Evolutionary conservation across 2,888 invertebrate species (phyloP), one percentile per base, ranked within the genome.

Genomic region (Pristionchus exspectatus): DNA sequence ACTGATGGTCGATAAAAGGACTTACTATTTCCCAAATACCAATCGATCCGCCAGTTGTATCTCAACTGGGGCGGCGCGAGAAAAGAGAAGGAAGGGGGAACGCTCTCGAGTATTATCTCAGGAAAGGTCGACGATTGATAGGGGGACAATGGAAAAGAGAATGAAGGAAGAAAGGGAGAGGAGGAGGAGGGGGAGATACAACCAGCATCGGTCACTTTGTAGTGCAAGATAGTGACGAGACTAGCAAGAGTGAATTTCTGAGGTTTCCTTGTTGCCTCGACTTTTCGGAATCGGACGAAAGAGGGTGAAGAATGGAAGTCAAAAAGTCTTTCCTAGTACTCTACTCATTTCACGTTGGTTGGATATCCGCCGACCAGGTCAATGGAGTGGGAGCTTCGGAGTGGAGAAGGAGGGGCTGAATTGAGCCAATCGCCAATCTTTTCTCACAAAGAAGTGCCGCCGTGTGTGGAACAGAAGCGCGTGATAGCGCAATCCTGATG

Each of bases 41-140:
- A 18, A 50, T 81, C 30, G 24, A 24, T 81, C 44, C 21, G 3
- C 44, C 21, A n/a, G 44, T 27, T 44, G 38, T 44, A 74, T 74
- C 74, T 74, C 38, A 16, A 16, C 38, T 30, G 72, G 24, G 74
- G 69, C 74, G 38, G 38, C 74, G 14, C 38, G 81, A 81, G 50
- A 81, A 18, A 54, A 44, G 24, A 21, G 44, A 77, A 38, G 38
- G 38, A 50, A 21, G 21, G 50, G 50, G 54, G 38, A 74, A 30
- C 74, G 33, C 69, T 27, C 27, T 69, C 38, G 38, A 74, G 38
- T 30, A 50, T n/a, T 44, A 81, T 59, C 38, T 84, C 59, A 30
- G 84, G 59, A 63, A 84, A 84, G 59, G 59, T 56, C 84, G 84
- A 50, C 59, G 10, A 84, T 59, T 59, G 59, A 84, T 84, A 56